Conservation (phyloP, 2,888 invertebrate species). For the Plagodis dolabraria region DNA sequence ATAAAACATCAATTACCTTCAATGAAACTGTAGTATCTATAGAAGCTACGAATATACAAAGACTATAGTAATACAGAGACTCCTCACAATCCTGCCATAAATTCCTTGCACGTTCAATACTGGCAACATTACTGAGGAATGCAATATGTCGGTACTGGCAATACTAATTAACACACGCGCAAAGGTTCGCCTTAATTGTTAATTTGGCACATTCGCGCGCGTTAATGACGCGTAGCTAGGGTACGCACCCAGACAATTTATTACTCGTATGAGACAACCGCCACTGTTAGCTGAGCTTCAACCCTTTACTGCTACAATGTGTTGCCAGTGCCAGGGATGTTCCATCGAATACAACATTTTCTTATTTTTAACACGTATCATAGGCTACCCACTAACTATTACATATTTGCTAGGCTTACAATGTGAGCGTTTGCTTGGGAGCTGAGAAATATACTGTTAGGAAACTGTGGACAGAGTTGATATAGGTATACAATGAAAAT, state of each 20-base stretch:
- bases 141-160: slow-evolving; percentile 39
- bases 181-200: slow-evolving; percentile 66
- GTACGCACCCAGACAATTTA: slow-evolving; percentile 38
- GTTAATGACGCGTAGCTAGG: slow-evolving; percentile 73
- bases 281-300: slow-evolving; percentile 49
- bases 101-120: slow-evolving; percentile 28
- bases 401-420: no score
- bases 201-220: slow-evolving; percentile 77
- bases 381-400: no score
- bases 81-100: slow-evolving; percentile 22
- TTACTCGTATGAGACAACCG: slow-evolving; percentile 69
- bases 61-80: no score
- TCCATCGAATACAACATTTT: no score
- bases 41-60: no score
- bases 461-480: no score
- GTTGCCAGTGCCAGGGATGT: neutral
- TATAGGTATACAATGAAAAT: no score
- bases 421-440: no score
- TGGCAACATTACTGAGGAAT: slow-evolving; percentile 31
- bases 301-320: neutral
- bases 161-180: slow-evolving; percentile 74
- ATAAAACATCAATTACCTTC: no score
- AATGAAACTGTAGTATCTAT: no score
- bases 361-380: no score
- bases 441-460: no score